A percentile compares a stretch with the other conserved stretches of the same genome.
Evolutionary conservation across 2,888 invertebrate species (phyloP).

Genomic region (Calliscelio sp.): DNA sequence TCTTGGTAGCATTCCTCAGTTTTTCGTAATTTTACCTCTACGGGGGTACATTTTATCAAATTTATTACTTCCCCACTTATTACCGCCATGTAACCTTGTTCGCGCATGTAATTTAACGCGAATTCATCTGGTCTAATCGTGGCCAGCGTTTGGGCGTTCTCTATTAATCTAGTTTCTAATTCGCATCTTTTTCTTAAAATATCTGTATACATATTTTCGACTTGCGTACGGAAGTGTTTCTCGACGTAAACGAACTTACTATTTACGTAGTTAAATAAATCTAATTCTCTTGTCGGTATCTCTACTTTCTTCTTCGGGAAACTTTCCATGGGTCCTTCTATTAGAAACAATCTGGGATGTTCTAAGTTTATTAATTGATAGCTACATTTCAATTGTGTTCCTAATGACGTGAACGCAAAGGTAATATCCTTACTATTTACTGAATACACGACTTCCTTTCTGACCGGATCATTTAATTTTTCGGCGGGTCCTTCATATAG

Average conservation of each 20-base stretch:
- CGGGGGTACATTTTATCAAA: conserved; percentile 76
- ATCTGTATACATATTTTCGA: conserved; percentile 70
- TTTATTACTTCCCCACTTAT: conserved; percentile 77
- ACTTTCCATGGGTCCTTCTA: neutral
- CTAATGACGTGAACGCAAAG: neutral
- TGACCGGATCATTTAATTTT: no score
- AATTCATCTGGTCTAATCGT: conserved; percentile 76
- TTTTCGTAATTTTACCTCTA: conserved; percentile 64
- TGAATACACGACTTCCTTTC: neutral
- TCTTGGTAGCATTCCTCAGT: no score
- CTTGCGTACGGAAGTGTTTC: conserved; percentile 70
- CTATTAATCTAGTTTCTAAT: conserved; percentile 74
- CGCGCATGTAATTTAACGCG: conserved; percentile 73
- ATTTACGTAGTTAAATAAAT: conserved; percentile 71
- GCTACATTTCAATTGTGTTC: no score
- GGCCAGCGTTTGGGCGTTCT: conserved; percentile 73
- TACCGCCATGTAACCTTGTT: conserved; percentile 75
- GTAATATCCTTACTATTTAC: neutral
- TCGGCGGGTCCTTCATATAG: no score
- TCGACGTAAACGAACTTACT: no score
- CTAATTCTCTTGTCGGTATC: conserved; percentile 49
- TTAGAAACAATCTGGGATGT: no score
- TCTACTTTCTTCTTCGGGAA: no score
- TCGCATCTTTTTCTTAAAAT: conserved; percentile 72
- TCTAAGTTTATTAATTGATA: no score